Evolutionary conservation across 2,113 vertebrate genomes (phyloP).

Genomic region (Cyphomyrus plagiostoma): DNA sequence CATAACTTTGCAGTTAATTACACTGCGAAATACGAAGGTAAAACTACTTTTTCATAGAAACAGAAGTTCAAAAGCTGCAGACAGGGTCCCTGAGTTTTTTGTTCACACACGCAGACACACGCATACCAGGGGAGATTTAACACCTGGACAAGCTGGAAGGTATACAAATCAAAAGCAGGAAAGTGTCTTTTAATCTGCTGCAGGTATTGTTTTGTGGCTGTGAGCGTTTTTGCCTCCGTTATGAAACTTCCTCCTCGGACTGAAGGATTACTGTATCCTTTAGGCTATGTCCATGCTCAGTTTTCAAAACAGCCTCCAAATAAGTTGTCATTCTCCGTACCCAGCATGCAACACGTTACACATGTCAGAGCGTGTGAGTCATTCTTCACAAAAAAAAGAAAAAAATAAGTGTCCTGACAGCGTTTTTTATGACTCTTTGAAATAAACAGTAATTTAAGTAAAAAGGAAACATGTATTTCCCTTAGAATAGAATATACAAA

Average conservation of each 20-base stretch:
- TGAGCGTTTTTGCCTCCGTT: constrained; percentile 67
- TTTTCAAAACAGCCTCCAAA: constrained; percentile 64
- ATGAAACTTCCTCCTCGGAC: constrained; percentile 50
- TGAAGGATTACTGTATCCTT: constrained; percentile 53
- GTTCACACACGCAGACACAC: constrained; percentile 13
- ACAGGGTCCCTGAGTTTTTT: not conserved
- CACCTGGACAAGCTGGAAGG: constrained; percentile 60
- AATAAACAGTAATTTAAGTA: not conserved
- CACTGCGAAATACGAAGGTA: not conserved
- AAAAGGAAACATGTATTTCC: not conserved
- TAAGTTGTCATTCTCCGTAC: constrained; percentile 48
- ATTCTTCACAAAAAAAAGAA: constrained; percentile 20
- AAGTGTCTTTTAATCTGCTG: constrained; percentile 66
- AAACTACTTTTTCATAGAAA: not conserved
- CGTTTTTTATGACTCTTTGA: not conserved
- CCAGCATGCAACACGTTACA: constrained; percentile 26
- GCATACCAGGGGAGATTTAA: constrained; percentile 42
- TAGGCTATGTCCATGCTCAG: constrained; percentile 58
- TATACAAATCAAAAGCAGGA: constrained; percentile 52
- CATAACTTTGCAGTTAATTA: not conserved
- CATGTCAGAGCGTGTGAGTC: constrained; percentile 32
- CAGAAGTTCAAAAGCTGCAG: not conserved
- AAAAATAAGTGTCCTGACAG: constrained; percentile 10
- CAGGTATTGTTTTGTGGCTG: constrained; percentile 70
- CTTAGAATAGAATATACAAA: not conserved